These are phyloP conservation scores for Clarias laeviceps DNA, from an alignment of 2,797 vertebrate genomes.

Conservation along the genomic window DNA sequence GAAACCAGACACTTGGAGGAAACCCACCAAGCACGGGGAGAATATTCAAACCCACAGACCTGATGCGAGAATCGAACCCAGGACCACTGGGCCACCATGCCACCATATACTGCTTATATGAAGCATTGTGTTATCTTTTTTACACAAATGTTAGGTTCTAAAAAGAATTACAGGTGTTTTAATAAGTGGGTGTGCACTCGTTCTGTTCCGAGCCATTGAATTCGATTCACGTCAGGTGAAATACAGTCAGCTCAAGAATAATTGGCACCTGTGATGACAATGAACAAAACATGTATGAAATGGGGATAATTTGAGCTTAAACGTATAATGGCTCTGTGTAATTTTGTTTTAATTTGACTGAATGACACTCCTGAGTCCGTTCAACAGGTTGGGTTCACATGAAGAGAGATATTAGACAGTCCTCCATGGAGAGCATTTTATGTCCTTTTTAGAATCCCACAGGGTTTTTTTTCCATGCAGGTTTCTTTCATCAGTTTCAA, in stretches of 20 bases:
- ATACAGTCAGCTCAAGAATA: not conserved
- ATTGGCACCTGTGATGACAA: not conserved
- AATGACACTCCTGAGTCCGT: not conserved
- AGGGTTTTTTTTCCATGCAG: not conserved
- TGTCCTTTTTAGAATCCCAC: not conserved
- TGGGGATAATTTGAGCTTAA: not conserved
- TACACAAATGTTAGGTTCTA: not conserved
- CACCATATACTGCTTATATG: not conserved
- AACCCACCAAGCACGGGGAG: no score
- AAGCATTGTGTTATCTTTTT: not conserved
- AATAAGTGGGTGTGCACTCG: not conserved
- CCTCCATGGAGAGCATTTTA: not conserved
- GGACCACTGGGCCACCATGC: no score
- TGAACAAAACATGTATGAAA: not conserved
- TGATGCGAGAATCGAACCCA: no score
- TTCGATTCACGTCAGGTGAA: not conserved
- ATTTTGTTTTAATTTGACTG: not conserved
- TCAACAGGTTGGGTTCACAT: not conserved
- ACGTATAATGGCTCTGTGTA: not conserved
- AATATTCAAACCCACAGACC: no score
- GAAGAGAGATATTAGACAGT: not conserved
- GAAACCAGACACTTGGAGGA: no score
- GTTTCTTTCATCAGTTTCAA: not conserved
- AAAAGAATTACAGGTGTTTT: slow-evolving; percentile 7
- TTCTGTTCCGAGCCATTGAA: not conserved